Evolutionary conservation across 2,113 vertebrate genomes (phyloP).

Genomic region (Phocoena phocoena): DNA sequence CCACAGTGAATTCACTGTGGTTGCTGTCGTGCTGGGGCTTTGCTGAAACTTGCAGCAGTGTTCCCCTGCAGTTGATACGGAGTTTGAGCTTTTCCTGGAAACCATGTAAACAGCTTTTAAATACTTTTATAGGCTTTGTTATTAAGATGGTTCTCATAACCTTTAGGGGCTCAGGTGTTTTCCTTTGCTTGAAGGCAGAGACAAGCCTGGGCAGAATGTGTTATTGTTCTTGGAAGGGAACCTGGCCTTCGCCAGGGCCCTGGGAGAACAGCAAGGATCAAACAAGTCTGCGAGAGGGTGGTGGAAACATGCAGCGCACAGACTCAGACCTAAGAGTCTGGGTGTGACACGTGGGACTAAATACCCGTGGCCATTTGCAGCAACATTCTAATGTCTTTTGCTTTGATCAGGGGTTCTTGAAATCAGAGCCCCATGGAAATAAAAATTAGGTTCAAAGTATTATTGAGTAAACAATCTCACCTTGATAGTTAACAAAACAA

Average conservation of each 20-base stretch:
- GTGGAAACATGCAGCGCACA: neutral
- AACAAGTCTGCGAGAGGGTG: no score
- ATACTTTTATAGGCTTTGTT: constrained; percentile 24
- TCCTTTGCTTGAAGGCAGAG: constrained; percentile 60
- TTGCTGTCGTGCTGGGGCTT: neutral
- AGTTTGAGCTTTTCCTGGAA: neutral
- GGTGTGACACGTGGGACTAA: neutral
- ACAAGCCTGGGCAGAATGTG: constrained; percentile 62
- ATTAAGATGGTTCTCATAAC: constrained; percentile 37
- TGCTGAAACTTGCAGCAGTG: neutral
- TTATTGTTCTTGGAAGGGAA: neutral
- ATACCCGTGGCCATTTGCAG: neutral
- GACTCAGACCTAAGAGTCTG: neutral
- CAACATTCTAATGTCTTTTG: neutral
- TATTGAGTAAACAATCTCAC: neutral
- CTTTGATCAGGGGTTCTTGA: neutral
- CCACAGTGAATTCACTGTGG: rapidly evolving
- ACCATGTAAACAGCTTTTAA: neutral
- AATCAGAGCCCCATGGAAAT: neutral
- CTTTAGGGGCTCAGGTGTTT: constrained; percentile 67
- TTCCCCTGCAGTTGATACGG: neutral
- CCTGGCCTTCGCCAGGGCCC: neutral
- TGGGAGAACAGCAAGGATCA: neutral
- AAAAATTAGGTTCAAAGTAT: neutral
- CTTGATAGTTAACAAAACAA: neutral